Conservation (phyloP, 2,113 vertebrate genomes). For the Pelecanus crispus region DNA sequence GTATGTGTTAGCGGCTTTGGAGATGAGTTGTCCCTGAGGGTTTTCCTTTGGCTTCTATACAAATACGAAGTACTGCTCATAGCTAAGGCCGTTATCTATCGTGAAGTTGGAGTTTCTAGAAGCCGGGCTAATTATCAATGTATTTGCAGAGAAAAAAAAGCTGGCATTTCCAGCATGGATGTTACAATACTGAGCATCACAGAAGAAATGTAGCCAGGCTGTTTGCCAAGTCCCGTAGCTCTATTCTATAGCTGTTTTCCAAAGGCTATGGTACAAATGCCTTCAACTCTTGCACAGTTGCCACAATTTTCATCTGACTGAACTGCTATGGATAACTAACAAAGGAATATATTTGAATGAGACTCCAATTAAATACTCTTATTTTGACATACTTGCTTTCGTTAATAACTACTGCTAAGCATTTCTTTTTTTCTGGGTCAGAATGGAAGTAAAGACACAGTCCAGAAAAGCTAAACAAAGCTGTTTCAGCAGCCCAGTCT, state of each 20-base stretch:
- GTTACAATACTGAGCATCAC: not conserved
- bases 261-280: not conserved
- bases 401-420: not conserved
- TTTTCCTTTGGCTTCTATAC: not conserved
- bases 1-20: not conserved
- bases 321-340: not conserved
- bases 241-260: not conserved
- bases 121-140: not conserved
- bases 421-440: conserved; percentile 1
- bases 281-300: conserved; percentile 17
- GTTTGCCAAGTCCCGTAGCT: not conserved
- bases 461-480: conserved; percentile 50
- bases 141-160: not conserved
- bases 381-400: conserved; percentile 24
- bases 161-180: not conserved
- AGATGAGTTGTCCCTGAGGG: not conserved
- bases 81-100: not conserved
- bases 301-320: conserved; percentile 11
- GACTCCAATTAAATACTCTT: conserved; percentile 16
- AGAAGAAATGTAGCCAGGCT: not conserved
- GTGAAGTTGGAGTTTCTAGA: not conserved
- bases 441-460: not conserved
- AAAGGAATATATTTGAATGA: conserved; percentile 34
- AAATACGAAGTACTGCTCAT: not conserved
- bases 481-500: conserved; percentile 9